phyloP scores from a whole-genome alignment of 2,888 invertebrate genomes.

The Dynastes grantii region DNA sequence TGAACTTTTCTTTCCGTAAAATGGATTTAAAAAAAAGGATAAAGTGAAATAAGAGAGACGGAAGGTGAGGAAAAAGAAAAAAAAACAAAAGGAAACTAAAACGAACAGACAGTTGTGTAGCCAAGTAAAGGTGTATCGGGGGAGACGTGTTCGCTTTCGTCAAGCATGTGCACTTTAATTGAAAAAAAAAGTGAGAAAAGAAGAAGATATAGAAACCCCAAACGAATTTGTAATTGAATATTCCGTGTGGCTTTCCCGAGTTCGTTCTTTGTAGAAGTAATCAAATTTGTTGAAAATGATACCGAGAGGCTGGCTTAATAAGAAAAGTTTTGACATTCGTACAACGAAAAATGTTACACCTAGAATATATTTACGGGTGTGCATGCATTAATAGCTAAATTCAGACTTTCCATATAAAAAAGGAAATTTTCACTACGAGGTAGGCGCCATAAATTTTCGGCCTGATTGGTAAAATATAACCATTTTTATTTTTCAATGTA shows the following conservation, averaged over 20 bases:
- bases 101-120: too few relatives aligned
- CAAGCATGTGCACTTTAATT: conserved; percentile 23
- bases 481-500: too few relatives aligned
- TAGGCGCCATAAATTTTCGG: too few relatives aligned
- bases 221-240: conserved; percentile 17
- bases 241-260: background rate
- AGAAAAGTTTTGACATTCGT: background rate
- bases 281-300: conserved; percentile 20
- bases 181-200: background rate
- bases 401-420: too few relatives aligned
- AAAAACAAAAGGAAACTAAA: too few relatives aligned
- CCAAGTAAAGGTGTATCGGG: too few relatives aligned
- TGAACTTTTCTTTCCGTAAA: conserved; percentile 21
- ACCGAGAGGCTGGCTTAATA: background rate
- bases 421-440: too few relatives aligned
- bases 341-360: too few relatives aligned
- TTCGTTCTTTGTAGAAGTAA: background rate
- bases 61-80: background rate
- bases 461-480: too few relatives aligned
- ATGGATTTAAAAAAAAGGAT: background rate
- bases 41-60: background rate
- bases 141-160: background rate
- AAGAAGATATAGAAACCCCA: background rate
- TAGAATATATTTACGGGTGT: too few relatives aligned
- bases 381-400: too few relatives aligned